These are phyloP conservation scores for Stomatorhinus walkeri DNA, from an alignment of 2,797 vertebrate genomes.

Conservation along the genomic window DNA sequence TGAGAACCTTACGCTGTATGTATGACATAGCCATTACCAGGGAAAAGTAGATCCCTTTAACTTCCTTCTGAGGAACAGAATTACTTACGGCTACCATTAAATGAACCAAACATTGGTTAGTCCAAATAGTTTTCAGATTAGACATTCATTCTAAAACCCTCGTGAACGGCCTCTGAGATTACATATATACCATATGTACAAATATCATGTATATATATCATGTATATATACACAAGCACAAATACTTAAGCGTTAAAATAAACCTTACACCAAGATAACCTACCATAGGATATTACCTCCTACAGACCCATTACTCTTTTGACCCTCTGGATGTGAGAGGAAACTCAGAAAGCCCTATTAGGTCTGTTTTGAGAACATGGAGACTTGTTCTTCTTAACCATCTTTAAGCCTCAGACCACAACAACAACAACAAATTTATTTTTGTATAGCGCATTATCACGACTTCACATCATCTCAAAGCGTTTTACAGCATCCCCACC, in stretches of 20 bases:
- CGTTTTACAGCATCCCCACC: too few species aligned
- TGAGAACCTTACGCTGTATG: constrained; percentile 6
- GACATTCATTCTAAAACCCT: constrained; percentile 3
- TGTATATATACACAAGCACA: constrained; percentile 17
- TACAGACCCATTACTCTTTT: neutral
- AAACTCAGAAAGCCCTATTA: neutral
- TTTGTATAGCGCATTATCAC: too few species aligned
- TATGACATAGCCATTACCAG: constrained; percentile 27
- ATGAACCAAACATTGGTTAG: constrained; percentile 10
- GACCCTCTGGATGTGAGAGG: neutral
- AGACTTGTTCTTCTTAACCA: neutral
- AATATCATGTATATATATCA: neutral
- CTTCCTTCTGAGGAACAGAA: neutral
- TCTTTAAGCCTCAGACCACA: neutral
- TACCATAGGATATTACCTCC: neutral
- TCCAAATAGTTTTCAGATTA: constrained; percentile 2
- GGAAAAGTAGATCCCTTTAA: neutral
- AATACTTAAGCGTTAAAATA: constrained; percentile 19
- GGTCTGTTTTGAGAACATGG: neutral
- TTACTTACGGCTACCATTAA: neutral
- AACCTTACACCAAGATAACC: neutral
- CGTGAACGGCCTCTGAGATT: constrained; percentile 28
- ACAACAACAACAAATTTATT: too few species aligned
- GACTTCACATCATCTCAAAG: too few species aligned
- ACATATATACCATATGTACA: constrained; percentile 22